These are phyloP conservation scores for Folsomia manolachei DNA, from an alignment of 2,888 invertebrate genomes.

Conservation along the genomic window DNA sequence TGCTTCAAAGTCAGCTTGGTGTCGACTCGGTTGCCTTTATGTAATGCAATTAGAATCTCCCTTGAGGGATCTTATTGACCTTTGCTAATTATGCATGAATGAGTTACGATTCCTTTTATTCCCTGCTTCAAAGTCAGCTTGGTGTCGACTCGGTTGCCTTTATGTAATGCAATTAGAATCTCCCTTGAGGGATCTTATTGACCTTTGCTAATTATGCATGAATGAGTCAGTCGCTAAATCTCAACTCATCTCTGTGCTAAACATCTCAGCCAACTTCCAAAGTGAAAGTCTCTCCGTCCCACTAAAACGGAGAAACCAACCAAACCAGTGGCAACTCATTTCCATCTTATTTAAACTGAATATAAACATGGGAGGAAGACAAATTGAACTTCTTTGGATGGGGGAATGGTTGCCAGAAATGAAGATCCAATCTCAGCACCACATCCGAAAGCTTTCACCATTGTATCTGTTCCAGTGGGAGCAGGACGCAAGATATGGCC, in stretches of 20 bases:
- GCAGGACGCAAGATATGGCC: background rate
- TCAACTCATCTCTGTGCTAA: background rate
- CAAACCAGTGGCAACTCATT: background rate
- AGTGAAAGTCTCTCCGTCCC: background rate
- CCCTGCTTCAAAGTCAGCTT: no score
- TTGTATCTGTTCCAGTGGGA: background rate
- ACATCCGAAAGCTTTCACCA: background rate
- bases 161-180: conserved; percentile 15
- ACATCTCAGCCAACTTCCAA: background rate
- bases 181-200: conserved; percentile 24
- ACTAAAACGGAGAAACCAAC: no score
- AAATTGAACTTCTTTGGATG: background rate
- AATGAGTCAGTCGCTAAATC: conserved; percentile 14
- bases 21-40: background rate
- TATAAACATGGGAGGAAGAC: background rate
- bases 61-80: conserved; percentile 28
- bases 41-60: conserved; percentile 15
- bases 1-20: background rate
- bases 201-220: conserved; percentile 35
- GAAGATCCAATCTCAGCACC: background rate
- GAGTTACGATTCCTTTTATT: no score
- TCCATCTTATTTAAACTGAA: background rate
- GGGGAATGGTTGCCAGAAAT: background rate
- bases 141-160: background rate
- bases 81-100: conserved; percentile 29